phyloP scores from a whole-genome alignment of 2,888 invertebrate species.

The Agrotis segetum region DNA sequence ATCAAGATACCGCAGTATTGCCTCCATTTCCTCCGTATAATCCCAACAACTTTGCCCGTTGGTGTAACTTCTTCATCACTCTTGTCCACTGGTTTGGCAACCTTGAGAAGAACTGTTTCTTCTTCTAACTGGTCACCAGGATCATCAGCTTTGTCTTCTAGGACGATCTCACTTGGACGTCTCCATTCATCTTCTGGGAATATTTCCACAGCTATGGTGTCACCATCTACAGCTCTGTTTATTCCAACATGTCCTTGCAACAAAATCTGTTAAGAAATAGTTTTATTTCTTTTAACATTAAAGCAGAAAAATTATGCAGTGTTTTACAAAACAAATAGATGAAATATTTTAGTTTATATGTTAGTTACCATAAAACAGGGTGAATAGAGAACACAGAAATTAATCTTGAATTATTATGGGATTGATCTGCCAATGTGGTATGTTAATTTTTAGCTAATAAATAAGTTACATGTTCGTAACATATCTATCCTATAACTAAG shows the following conservation, averaged over 20 bases:
- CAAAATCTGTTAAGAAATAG: conserved; percentile 91
- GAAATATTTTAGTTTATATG: too few relatives aligned
- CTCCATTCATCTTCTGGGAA: conserved; percentile 97
- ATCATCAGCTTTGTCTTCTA: conserved; percentile 94
- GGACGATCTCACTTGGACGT: conserved; percentile 95
- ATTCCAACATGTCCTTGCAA: conserved; percentile 96
- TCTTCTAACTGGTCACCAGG: conserved; percentile 93
- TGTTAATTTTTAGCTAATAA: too few relatives aligned
- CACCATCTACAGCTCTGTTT: conserved; percentile 98
- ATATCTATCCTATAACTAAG: too few relatives aligned
- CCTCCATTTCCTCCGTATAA: conserved; percentile 98
- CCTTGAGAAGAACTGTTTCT: conserved; percentile 85
- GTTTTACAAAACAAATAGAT: neutral
- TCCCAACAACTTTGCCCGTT: conserved; percentile 94
- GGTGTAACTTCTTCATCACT: conserved; percentile 85
- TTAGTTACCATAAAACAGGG: too few relatives aligned
- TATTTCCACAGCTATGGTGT: conserved; percentile 97
- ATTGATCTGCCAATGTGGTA: too few relatives aligned
- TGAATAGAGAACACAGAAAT: too few relatives aligned
- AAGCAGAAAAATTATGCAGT: neutral
- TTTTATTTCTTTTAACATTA: neutral
- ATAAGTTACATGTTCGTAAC: too few relatives aligned
- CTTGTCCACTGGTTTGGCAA: conserved; percentile 71
- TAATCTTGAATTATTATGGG: too few relatives aligned
- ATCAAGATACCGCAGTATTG: conserved; percentile 99